Evolutionary conservation across 2,113 vertebrate species (phyloP).

Genomic region (Bos javanicus): DNA sequence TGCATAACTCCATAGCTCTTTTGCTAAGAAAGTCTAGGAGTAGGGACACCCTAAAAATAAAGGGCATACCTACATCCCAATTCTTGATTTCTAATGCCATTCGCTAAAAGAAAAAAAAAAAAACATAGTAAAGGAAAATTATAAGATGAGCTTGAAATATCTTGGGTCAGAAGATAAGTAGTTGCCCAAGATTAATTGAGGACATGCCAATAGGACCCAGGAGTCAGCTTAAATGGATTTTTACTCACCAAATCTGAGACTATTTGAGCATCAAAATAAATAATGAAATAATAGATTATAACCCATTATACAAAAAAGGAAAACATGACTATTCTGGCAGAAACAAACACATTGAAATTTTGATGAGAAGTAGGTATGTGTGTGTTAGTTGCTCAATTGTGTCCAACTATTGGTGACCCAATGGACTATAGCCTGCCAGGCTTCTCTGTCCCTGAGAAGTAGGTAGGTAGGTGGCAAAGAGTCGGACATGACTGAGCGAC

Average conservation of each 20-base stretch:
- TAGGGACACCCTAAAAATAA: background rate
- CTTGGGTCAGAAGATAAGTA: background rate
- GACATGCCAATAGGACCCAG: background rate
- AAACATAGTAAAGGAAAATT: background rate
- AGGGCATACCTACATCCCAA: background rate
- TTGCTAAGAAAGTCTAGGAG: background rate
- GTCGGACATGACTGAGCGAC: fast-evolving
- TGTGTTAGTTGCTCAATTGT: background rate
- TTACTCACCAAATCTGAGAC: background rate
- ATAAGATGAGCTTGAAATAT: background rate
- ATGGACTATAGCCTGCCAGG: background rate
- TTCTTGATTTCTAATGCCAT: background rate
- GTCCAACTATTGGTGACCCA: background rate
- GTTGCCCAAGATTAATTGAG: background rate
- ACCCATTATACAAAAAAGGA: background rate
- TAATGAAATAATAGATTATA: background rate
- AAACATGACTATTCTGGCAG: background rate
- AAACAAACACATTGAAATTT: background rate
- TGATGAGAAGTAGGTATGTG: background rate
- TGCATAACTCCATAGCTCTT: background rate
- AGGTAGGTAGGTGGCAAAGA: background rate
- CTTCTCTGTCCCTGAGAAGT: background rate
- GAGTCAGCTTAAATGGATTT: background rate
- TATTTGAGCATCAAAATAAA: background rate
- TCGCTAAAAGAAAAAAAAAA: background rate